These are phyloP conservation scores for Coelogynopora nodosa DNA, from an alignment of 2,888 invertebrate species.

Conservation along the genomic window DNA sequence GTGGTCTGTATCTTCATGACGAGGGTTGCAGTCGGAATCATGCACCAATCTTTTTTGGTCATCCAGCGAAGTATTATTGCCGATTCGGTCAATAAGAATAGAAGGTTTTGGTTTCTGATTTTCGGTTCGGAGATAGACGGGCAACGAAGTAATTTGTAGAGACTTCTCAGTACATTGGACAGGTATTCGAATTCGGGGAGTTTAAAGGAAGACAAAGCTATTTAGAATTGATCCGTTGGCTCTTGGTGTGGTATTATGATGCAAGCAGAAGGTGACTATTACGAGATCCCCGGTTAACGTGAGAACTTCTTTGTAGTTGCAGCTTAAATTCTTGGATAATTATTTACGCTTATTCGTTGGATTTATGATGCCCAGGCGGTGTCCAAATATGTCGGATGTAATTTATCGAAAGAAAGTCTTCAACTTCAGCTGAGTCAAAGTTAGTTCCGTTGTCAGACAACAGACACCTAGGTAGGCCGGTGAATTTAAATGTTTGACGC, in stretches of 20 bases:
- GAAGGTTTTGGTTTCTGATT: conserved; percentile 7
- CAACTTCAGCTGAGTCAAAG: not conserved
- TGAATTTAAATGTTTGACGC: not conserved
- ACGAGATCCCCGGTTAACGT: not conserved
- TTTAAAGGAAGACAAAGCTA: conserved; percentile 21
- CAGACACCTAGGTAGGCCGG: not conserved
- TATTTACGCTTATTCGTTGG: not conserved
- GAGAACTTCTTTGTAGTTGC: not conserved
- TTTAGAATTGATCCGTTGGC: conserved; percentile 24
- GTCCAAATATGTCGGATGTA: not conserved
- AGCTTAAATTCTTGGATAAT: not conserved
- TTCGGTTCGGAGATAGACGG: conserved; percentile 18
- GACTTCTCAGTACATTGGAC: conserved; percentile 18
- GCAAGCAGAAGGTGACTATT: conserved; percentile 10
- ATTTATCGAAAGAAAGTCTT: not conserved
- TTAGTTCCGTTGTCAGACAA: conserved; percentile 5
- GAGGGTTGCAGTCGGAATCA: not conserved
- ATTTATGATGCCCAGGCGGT: not conserved
- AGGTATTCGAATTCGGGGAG: not conserved
- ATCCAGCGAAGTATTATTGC: conserved; percentile 11
- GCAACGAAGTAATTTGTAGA: not conserved
- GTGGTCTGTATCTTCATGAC: not conserved
- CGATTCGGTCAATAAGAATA: not conserved
- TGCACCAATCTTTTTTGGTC: conserved; percentile 12
- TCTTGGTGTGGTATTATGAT: conserved; percentile 9